A percentile compares a stretch with the other conserved stretches of the same genome.
Evolutionary conservation across 2,888 invertebrate species (phyloP).

Genomic region (Pandemis heparana): DNA sequence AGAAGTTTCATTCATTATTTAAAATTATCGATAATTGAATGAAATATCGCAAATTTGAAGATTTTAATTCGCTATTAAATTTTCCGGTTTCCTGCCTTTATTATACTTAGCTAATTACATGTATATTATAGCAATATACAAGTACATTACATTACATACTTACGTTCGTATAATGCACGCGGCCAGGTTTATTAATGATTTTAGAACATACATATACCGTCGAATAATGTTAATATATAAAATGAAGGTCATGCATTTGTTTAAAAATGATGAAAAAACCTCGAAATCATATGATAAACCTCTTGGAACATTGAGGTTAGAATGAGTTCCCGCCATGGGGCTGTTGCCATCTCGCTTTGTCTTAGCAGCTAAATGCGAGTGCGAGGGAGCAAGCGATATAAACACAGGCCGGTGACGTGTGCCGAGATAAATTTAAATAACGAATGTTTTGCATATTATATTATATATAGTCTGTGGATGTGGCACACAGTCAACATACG

Average conservation of each 20-base stretch:
- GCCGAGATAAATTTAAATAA: conserved; percentile 41
- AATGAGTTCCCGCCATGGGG: conserved; percentile 40
- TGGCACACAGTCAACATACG: background rate
- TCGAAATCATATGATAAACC: too few species aligned
- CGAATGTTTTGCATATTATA: conserved; percentile 22
- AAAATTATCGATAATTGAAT: background rate
- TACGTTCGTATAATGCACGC: too few species aligned
- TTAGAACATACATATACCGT: too few species aligned
- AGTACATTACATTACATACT: too few species aligned
- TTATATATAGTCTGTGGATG: too few species aligned
- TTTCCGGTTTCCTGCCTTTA: too few species aligned
- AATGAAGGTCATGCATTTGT: too few species aligned
- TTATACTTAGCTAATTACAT: too few species aligned
- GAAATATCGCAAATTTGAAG: background rate
- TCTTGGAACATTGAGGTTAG: conserved; percentile 19
- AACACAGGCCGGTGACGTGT: conserved; percentile 35
- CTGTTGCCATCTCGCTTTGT: conserved; percentile 25
- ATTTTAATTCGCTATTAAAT: background rate
- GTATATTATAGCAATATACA: too few species aligned
- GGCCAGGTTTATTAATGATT: too few species aligned
- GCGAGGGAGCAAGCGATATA: conserved; percentile 35
- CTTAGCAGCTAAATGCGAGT: background rate
- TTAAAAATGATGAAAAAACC: too few species aligned
- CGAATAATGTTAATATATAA: too few species aligned
- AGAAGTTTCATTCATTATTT: background rate